Conservation (phyloP, 2,888 invertebrate species). For the Dichetophora obliterata region DNA sequence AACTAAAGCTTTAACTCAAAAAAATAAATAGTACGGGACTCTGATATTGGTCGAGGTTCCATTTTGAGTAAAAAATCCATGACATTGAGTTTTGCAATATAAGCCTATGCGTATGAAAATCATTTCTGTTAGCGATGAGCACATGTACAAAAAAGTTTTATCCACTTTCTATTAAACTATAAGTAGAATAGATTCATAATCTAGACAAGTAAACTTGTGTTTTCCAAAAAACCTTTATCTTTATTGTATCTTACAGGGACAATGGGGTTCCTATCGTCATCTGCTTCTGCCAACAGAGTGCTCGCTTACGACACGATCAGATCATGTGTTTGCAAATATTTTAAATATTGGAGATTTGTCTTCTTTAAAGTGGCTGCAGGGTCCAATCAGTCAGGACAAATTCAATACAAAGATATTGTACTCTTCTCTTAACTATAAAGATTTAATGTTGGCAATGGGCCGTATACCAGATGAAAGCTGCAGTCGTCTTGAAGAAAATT, state of each 20-base stretch:
- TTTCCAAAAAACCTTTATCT: too few species aligned
- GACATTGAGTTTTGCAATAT: too few species aligned
- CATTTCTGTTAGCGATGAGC: too few species aligned
- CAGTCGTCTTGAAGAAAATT: slow-evolving; percentile 74
- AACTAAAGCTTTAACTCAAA: too few species aligned
- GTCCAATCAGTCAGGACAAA: slow-evolving; percentile 72
- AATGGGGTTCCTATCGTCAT: slow-evolving; percentile 83
- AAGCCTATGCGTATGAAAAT: too few species aligned
- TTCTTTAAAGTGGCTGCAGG: slow-evolving; percentile 83
- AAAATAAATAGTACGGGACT: too few species aligned
- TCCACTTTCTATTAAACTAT: too few species aligned
- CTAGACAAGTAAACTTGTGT: too few species aligned
- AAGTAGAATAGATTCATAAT: too few species aligned
- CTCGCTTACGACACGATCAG: slow-evolving; percentile 69
- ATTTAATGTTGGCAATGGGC: slow-evolving; percentile 91
- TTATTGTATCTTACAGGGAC: slow-evolving; percentile 47
- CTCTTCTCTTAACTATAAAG: slow-evolving; percentile 89
- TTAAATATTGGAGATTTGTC: slow-evolving; percentile 84
- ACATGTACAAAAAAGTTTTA: too few species aligned
- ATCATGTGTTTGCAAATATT: slow-evolving; percentile 82
- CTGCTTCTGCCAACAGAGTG: slow-evolving; percentile 70
- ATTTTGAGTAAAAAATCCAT: too few species aligned
- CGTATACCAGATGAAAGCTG: slow-evolving; percentile 85
- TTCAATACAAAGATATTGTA: slow-evolving; percentile 71
- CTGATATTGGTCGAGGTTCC: too few species aligned